Evolutionary conservation across 1,140 invertebrate species (phyloP).

Genomic region (Nylanderia fulva): DNA sequence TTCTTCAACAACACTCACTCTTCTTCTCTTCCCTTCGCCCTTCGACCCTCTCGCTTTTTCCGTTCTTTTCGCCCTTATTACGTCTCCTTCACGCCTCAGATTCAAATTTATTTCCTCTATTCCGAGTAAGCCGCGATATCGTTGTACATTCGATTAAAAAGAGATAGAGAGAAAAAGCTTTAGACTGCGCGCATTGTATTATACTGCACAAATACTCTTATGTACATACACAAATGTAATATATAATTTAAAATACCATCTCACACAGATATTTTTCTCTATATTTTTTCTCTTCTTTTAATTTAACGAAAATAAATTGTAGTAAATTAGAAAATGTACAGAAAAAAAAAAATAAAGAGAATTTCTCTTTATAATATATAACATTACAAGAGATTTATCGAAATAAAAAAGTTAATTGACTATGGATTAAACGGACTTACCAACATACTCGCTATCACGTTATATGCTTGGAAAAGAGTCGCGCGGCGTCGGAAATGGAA

Average conservation of each 20-base stretch:
- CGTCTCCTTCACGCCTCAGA: slow-evolving; percentile 24
- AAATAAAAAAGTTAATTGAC: slow-evolving; percentile 69
- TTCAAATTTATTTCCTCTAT: slow-evolving; percentile 58
- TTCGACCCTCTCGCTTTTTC: not conserved
- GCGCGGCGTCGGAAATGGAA: not conserved
- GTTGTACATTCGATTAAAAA: slow-evolving; percentile 25
- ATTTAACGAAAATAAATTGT: slow-evolving; percentile 11
- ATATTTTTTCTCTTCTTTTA: not conserved
- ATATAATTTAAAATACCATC: not conserved
- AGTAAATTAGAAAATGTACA: not conserved
- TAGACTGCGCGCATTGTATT: not conserved
- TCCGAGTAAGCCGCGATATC: slow-evolving; percentile 15
- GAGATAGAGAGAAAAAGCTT: not conserved
- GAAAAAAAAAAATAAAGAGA: not conserved
- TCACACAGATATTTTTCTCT: not conserved
- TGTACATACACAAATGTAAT: not conserved
- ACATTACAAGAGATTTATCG: slow-evolving; percentile 34
- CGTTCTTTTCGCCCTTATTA: slow-evolving; percentile 2
- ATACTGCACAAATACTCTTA: not conserved
- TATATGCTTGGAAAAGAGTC: slow-evolving; percentile 44
- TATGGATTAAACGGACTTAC: slow-evolving; percentile 72
- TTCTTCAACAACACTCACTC: slow-evolving; percentile 40
- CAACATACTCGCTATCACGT: slow-evolving; percentile 60
- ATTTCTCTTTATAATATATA: not conserved
- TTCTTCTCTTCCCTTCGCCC: not conserved